Base-by-base conservation (phyloP, 2,888 invertebrate species). In the Parascotia fuliginaria region DNA sequence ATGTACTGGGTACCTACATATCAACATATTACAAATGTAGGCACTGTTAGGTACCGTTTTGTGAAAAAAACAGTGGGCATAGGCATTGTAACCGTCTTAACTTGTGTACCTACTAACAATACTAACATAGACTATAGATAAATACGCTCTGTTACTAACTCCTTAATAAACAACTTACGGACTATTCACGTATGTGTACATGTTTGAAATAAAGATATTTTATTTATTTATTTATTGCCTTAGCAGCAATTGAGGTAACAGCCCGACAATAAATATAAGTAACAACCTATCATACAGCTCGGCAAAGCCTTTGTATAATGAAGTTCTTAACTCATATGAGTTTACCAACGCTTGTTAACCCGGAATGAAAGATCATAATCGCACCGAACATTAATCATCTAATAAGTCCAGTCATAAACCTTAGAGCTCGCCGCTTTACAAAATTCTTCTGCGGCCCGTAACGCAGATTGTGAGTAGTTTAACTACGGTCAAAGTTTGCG, bases 401-500 rank as follows among this genome's bases (percentile, higher is more conserved):
- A 40, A 41, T 55, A 54, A 48, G 52, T 54, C 58, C 40, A 55
- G 48, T 59, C 53, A 53, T 66, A 66, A 68, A 59, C 44, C 57
- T 56, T 63, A 32, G 16, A 34, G 39, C 39, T 41, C 43, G 32
- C 50, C 22, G 42, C 31, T 29, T 41, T 53, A 71, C 66, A 57
- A 61, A 67, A 80, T 81, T 78, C 78, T 83, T 81, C 68, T 55
- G 66, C 42, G 68, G 73, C 56, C 59, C 69, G 64, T 59, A 70
- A 62, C n/a, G n/a, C 57, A 65, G 65, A 52, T 67, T 74, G 60
- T 72, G 69, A 74, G 71, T 74, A 63, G 70, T 70, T 68, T 61
- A 77, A 74, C 75, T 73, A 75, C 68, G 64, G 67, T 65, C 55
- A 64, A 79, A 77, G 72, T 77, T 75, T 76, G 81, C 66, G 79